Base-by-base conservation (phyloP, 1,140 invertebrate genomes). In the Leptinotarsa lineolata region DNA sequence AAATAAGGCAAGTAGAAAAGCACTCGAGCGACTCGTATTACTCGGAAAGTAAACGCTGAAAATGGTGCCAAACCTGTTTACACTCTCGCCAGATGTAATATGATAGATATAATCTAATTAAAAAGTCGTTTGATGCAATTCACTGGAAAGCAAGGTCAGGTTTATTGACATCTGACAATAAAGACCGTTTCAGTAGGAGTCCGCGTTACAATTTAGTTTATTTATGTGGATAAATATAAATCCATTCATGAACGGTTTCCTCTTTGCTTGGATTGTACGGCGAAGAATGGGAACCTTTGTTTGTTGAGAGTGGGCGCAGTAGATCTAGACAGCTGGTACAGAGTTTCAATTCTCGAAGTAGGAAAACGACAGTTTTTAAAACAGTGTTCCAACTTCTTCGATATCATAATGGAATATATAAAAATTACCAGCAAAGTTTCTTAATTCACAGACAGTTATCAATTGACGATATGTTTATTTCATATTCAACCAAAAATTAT, bases 51-150 rank as follows among this genome's bases (percentile, higher is more conserved):
- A 39, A 39, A 39, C 30, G 30, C 30, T 54, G 48, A 54, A 54
- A 54, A 54, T 54, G 48, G 48, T 54, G 48, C 48, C 48, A 54
- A 54, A 54, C 48, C 48, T 54, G 48, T 54, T 54, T 54, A 54
- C 16, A 54, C 4, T 54, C 6, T 16, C 48, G 16, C 48, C n/a
- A 54, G 30, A 13, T 18, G 48, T 54, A 54, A 54, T 54, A 18
- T 18, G 48, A 54, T 54, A 54, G 48, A 54, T 54, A 54, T 54
- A 54, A 54, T 54, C 48, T 54, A 54, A 54, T 54, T 54, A 54
- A 54, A 54, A 54, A 54, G 61, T 64, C 13, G 15, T 64, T 64
- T 22, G 61, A 64, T 64, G 61, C 61, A 64, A 64, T 64, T 64
- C 24, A 15, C 21, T 64, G 24, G 24, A 64, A 30, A 64, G 61